Evolutionary conservation across 2,113 vertebrate genomes (phyloP).

Genomic region (Syrmaticus mikado): DNA sequence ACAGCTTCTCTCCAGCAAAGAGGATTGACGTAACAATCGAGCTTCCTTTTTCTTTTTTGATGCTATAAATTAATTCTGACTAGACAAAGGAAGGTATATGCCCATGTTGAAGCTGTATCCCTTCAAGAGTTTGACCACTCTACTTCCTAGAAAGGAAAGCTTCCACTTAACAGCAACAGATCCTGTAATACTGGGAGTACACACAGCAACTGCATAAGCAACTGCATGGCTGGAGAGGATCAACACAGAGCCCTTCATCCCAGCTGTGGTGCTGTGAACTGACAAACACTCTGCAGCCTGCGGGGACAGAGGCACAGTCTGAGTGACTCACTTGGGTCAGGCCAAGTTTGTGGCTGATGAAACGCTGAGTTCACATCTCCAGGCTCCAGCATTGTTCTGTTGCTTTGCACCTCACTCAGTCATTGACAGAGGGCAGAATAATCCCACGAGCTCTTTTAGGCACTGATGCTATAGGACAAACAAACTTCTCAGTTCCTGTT

Average conservation of each 20-base stretch:
- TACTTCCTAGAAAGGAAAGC: background rate
- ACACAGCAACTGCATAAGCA: background rate
- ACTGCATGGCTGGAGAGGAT: background rate
- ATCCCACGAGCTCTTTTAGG: background rate
- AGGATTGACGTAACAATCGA: background rate
- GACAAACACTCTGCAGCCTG: rapidly evolving
- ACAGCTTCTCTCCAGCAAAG: background rate
- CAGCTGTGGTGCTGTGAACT: rapidly evolving
- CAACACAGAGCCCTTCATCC: background rate
- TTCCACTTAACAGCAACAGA: background rate
- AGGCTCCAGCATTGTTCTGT: background rate
- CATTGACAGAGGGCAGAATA: background rate
- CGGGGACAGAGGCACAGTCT: rapidly evolving
- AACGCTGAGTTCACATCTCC: background rate
- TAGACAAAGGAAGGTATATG: background rate
- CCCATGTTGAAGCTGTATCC: background rate
- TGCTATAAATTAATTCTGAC: background rate
- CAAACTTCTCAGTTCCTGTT: background rate
- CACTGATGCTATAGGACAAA: background rate
- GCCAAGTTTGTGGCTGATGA: background rate
- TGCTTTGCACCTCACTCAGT: background rate
- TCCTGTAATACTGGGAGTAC: background rate
- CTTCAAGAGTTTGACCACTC: background rate
- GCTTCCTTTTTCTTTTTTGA: background rate
- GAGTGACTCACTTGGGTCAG: background rate